These are phyloP conservation scores for Gastrophysa polygoni DNA, from an alignment of 2,888 invertebrate genomes.

Conservation along the genomic window DNA sequence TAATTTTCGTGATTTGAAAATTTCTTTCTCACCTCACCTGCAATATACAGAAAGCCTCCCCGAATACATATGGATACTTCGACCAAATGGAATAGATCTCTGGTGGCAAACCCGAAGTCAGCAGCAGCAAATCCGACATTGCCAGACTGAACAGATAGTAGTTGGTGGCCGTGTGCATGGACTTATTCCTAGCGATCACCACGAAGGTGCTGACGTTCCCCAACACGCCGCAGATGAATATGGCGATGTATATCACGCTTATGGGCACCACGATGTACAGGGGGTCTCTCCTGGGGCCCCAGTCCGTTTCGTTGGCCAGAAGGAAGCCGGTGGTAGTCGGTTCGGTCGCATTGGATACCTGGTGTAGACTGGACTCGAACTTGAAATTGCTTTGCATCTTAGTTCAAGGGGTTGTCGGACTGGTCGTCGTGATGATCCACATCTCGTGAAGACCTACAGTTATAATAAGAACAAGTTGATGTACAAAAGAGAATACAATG, in stretches of 20 bases:
- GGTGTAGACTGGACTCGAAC: not conserved
- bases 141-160: slow-evolving; percentile 82
- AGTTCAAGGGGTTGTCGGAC: not conserved
- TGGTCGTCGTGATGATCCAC: not conserved
- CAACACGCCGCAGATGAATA: slow-evolving; percentile 76
- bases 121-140: slow-evolving; percentile 75
- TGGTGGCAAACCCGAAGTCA: slow-evolving; percentile 78
- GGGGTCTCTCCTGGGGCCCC: slow-evolving; percentile 60
- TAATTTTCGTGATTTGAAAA: not conserved
- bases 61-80: slow-evolving; percentile 78
- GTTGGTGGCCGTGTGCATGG: slow-evolving; percentile 86
- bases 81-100: slow-evolving; percentile 80
- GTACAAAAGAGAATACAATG: no score
- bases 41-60: slow-evolving; percentile 77
- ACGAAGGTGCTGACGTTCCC: slow-evolving; percentile 82
- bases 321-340: not conserved
- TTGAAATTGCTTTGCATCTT: not conserved
- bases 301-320: slow-evolving; percentile 32
- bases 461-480: no score
- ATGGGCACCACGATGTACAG: slow-evolving; percentile 70
- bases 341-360: not conserved
- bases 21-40: slow-evolving; percentile 60
- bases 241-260: slow-evolving; percentile 70
- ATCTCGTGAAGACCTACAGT: not conserved
- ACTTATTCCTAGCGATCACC: slow-evolving; percentile 75